A percentile compares a stretch with the other conserved stretches of the same genome.
phyloP scores from a whole-genome alignment of 1,140 invertebrate genomes.

The Dolichoris vasculosae region DNA sequence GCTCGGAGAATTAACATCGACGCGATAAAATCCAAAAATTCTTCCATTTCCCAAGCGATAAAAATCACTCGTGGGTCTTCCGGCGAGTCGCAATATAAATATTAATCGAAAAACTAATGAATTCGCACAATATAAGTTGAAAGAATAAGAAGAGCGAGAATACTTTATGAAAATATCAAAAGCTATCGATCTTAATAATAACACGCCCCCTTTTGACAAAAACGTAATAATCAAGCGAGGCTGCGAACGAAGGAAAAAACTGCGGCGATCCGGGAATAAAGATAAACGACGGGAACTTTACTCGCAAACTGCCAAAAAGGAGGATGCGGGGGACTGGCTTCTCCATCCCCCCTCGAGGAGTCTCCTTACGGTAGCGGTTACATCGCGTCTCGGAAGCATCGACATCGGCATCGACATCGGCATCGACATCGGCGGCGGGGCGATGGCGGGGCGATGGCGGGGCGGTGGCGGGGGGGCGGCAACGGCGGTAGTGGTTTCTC shows the following conservation, averaged over 20 bases:
- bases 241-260: slow-evolving; percentile 10
- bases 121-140: slow-evolving; percentile 12
- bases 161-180: slow-evolving; percentile 45
- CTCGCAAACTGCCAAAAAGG: slow-evolving; percentile 19
- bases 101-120: slow-evolving; percentile 41
- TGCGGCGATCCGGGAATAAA: not conserved
- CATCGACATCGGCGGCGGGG: slow-evolving; percentile 60
- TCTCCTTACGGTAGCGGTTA: slow-evolving; percentile 70
- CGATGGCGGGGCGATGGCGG: slow-evolving; percentile 57
- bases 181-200: slow-evolving; percentile 49
- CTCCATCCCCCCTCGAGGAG: too few relatives aligned
- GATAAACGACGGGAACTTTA: not conserved
- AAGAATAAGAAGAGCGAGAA: slow-evolving; percentile 1
- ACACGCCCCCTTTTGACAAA: slow-evolving; percentile 43
- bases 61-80: not conserved
- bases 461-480: slow-evolving; percentile 70
- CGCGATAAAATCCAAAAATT: not conserved
- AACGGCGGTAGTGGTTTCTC: slow-evolving; percentile 58
- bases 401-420: slow-evolving; percentile 62
- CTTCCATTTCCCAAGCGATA: slow-evolving; percentile 2
- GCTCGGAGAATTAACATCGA: not conserved
- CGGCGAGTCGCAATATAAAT: slow-evolving; percentile 9
- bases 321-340: slow-evolving; percentile 42
- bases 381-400: slow-evolving; percentile 60
- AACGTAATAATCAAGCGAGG: slow-evolving; percentile 21